A percentile compares a stretch with the other conserved stretches of the same genome.
Conservation (phyloP, 2,113 vertebrate genomes). For the Anolis carolinensis region DNA sequence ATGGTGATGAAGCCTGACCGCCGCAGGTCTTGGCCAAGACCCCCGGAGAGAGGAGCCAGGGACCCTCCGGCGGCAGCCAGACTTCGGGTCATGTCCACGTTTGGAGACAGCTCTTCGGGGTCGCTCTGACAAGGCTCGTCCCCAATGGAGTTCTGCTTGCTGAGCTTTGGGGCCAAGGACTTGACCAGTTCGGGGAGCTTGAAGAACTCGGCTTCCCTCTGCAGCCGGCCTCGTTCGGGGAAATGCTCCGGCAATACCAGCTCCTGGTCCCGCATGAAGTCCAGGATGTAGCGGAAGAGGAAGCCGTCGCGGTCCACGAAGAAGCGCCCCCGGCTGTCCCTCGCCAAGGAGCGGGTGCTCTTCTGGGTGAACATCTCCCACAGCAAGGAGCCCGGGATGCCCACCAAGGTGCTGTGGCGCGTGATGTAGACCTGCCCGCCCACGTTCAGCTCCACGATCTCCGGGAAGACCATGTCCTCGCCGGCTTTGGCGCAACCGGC, state of each 20-base stretch:
- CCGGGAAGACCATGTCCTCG: constrained; percentile 84
- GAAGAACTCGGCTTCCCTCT: constrained; percentile 93
- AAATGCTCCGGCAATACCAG: constrained; percentile 94
- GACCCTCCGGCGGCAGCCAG: constrained; percentile 66
- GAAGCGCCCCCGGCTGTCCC: constrained; percentile 92
- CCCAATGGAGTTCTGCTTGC: constrained; percentile 88
- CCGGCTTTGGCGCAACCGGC: constrained; percentile 68
- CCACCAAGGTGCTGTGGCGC: constrained; percentile 87
- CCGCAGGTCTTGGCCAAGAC: constrained; percentile 67
- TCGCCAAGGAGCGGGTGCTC: constrained; percentile 80
- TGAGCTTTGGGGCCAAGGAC: constrained; percentile 84
- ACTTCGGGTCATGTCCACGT: constrained; percentile 69
- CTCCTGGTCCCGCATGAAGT: constrained; percentile 92
- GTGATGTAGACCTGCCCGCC: constrained; percentile 96
- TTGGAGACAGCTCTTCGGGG: constrained; percentile 86
- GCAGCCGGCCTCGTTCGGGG: constrained; percentile 87
- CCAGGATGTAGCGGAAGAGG: constrained; percentile 93
- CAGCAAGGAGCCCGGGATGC: constrained; percentile 87
- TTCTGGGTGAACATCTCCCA: constrained; percentile 92
- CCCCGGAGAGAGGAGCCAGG: fast-evolving
- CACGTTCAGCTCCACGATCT: constrained; percentile 94
- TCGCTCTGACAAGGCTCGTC: constrained; percentile 88
- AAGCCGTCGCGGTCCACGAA: constrained; percentile 94
- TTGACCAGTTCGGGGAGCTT: constrained; percentile 88
- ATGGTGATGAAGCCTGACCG: constrained; percentile 92